Conservation (phyloP, 2,888 invertebrate genomes). For the Zele albiditarsus region DNA sequence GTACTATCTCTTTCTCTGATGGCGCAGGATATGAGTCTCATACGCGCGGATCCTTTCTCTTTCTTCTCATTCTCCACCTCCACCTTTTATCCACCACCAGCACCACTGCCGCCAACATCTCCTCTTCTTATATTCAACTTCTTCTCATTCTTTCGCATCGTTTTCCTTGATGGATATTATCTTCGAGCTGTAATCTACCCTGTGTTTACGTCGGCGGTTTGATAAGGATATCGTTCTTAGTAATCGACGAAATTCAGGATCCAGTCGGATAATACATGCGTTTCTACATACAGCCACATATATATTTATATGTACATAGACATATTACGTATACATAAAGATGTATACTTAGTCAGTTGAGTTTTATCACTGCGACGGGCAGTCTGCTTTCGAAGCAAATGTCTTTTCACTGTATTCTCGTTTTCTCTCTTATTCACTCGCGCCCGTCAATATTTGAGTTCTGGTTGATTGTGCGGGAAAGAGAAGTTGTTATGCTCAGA, state of each 20-base stretch:
- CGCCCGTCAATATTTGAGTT: conserved; percentile 17
- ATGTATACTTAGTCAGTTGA: neutral
- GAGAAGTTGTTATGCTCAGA: neutral
- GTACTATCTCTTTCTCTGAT: neutral
- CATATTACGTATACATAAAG: neutral
- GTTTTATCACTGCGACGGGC: conserved; percentile 1
- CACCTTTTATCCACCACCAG: neutral
- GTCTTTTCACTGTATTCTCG: neutral
- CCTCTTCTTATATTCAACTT: conserved; percentile 31
- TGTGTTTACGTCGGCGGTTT: conserved; percentile 42
- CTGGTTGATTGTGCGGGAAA: neutral
- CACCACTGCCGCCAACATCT: neutral
- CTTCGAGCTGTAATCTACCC: conserved; percentile 51
- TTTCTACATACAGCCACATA: neutral
- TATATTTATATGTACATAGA: neutral
- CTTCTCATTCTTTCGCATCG: conserved; percentile 36
- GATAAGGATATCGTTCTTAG: conserved; percentile 25
- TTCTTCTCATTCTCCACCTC: conserved; percentile 14
- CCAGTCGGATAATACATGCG: conserved; percentile 8
- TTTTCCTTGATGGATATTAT: conserved; percentile 53
- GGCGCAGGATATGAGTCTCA: conserved; percentile 18
- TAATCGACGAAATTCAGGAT: conserved; percentile 20
- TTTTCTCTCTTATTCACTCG: neutral
- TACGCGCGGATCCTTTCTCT: conserved; percentile 23
- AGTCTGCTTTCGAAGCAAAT: neutral